A percentile compares a stretch with the other conserved stretches of the same genome.
Conservation (phyloP, 2,888 invertebrate species). For the Drosophila emarginata region DNA sequence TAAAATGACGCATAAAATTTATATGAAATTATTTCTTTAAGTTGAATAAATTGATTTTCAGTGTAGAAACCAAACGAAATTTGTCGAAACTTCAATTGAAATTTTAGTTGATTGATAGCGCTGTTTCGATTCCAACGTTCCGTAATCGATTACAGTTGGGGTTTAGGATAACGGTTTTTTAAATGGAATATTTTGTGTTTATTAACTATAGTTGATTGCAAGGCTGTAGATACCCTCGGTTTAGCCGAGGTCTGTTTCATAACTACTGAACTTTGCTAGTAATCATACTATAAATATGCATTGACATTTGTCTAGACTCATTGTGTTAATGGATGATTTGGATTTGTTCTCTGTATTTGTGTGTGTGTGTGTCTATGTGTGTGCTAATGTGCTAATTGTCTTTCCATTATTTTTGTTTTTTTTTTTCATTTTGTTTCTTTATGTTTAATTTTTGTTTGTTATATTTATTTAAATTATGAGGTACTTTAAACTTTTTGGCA, state of each 20-base stretch:
- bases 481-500: constrained; percentile 90
- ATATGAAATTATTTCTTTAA: too few species aligned
- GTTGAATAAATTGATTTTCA: too few species aligned
- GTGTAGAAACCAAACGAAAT: too few species aligned
- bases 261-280: neutral
- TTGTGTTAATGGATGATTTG: constrained; percentile 32
- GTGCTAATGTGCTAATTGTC: constrained; percentile 38
- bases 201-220: neutral
- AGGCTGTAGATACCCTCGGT: neutral
- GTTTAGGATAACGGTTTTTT: too few species aligned
- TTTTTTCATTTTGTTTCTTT: constrained; percentile 32
- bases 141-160: too few species aligned
- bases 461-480: constrained; percentile 85
- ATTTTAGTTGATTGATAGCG: too few species aligned
- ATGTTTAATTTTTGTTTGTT: constrained; percentile 48
- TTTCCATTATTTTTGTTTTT: constrained; percentile 30
- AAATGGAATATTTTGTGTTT: neutral
- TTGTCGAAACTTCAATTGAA: too few species aligned
- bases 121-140: too few species aligned
- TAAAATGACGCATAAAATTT: too few species aligned
- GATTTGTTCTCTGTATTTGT: constrained; percentile 18
- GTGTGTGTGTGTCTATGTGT: constrained; percentile 35
- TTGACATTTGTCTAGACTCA: constrained; percentile 47
- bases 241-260: neutral
- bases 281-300: constrained; percentile 35